Conservation (phyloP, 2,888 invertebrate species). For the Leptopilina syphax region DNA sequence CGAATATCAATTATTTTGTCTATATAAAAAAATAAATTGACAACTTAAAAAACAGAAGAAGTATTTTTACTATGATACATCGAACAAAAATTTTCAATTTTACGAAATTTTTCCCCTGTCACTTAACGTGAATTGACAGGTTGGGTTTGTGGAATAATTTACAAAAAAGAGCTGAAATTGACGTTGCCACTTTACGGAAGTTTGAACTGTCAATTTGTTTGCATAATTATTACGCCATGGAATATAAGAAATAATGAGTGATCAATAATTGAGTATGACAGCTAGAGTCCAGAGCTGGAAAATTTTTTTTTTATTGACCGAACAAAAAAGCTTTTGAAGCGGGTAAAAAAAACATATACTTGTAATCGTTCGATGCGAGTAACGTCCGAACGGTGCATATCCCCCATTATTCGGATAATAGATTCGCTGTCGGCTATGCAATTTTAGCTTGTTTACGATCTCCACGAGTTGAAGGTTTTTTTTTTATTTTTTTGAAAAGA, state of each 20-base stretch:
- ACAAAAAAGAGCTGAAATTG: not conserved
- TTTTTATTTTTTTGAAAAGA: not conserved
- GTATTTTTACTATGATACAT: not conserved
- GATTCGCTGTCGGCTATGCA: constrained; percentile 35
- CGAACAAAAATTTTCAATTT: not conserved
- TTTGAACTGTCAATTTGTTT: not conserved
- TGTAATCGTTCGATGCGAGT: constrained; percentile 12
- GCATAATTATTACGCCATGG: constrained; percentile 1
- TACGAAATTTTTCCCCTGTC: not conserved
- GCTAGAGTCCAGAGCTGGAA: not conserved
- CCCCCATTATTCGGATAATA: constrained; percentile 36
- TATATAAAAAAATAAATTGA: too few relatives aligned
- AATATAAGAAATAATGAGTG: not conserved
- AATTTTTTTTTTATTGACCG: not conserved
- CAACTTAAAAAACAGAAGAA: not conserved
- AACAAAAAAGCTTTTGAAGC: not conserved
- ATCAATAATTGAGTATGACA: not conserved
- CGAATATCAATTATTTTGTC: not conserved
- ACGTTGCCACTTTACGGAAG: not conserved
- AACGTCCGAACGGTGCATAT: constrained; percentile 23
- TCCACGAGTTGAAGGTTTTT: not conserved
- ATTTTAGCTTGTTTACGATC: constrained; percentile 25
- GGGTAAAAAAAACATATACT: not conserved
- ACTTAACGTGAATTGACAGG: not conserved
- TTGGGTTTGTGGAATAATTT: not conserved